These are phyloP conservation scores for Oreotrochilus melanogaster DNA, from an alignment of 2,113 vertebrate species.

Conservation along the genomic window DNA sequence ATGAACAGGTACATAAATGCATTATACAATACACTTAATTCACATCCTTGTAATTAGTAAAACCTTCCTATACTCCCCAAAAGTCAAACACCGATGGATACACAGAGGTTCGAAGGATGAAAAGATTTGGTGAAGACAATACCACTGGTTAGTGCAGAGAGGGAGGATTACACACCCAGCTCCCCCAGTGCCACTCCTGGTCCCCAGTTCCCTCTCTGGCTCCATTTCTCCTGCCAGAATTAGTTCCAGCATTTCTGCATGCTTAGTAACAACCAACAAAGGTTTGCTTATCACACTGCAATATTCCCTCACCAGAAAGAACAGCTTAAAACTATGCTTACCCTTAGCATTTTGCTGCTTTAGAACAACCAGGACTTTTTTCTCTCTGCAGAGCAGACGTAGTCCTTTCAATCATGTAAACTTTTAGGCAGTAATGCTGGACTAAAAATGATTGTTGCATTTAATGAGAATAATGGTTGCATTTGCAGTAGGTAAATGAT, in stretches of 20 bases:
- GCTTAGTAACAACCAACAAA: constrained; percentile 28
- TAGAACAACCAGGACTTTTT: not conserved
- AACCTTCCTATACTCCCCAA: not conserved
- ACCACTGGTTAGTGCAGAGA: not conserved
- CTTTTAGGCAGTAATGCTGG: not conserved
- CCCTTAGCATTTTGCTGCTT: constrained; percentile 1
- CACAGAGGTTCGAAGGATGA: not conserved
- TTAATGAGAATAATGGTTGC: not conserved
- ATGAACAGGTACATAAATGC: not conserved
- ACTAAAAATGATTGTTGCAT: not conserved
- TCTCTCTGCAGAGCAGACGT: not conserved
- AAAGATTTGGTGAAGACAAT: not conserved
- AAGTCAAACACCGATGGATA: not conserved
- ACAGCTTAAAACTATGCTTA: constrained; percentile 36
- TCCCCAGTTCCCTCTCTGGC: not conserved
- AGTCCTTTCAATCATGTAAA: not conserved
- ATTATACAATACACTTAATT: not conserved
- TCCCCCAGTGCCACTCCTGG: not conserved
- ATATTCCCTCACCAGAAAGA: not conserved
- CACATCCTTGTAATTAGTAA: not conserved
- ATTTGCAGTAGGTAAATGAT: not conserved
- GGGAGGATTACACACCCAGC: not conserved
- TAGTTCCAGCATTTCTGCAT: not conserved
- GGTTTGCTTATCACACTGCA: not conserved
- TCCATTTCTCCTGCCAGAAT: not conserved